Evolutionary conservation across 2,888 invertebrate genomes (phyloP).

Genomic region (Drosophila melanosoma): DNA sequence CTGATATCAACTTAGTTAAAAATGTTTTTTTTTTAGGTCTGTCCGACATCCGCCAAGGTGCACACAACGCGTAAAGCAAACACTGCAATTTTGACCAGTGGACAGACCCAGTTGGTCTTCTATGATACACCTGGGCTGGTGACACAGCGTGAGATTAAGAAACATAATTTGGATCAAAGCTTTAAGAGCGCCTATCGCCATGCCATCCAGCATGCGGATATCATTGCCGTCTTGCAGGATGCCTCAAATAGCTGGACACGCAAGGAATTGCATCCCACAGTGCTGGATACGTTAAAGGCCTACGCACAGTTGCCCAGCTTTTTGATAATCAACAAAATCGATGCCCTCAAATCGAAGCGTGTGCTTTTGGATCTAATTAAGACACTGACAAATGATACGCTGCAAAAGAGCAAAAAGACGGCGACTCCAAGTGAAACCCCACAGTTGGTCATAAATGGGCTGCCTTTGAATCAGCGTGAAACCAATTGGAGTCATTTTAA

Average conservation of each 20-base stretch:
- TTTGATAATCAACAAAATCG: slow-evolving; percentile 96
- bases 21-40: slow-evolving; percentile 87
- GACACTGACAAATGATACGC: slow-evolving; percentile 88
- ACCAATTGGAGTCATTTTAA: slow-evolving; percentile 91
- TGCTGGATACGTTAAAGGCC: slow-evolving; percentile 89
- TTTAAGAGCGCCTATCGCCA: slow-evolving; percentile 87
- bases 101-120: slow-evolving; percentile 94
- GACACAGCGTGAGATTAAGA: slow-evolving; percentile 87
- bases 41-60: slow-evolving; percentile 95
- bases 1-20: not conserved
- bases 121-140: slow-evolving; percentile 97
- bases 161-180: slow-evolving; percentile 86
- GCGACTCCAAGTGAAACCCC: not conserved
- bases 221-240: slow-evolving; percentile 95
- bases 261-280: slow-evolving; percentile 88
- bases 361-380: slow-evolving; percentile 90
- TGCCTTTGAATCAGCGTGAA: slow-evolving; percentile 54
- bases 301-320: slow-evolving; percentile 88
- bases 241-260: slow-evolving; percentile 90
- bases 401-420: slow-evolving; percentile 69
- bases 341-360: slow-evolving; percentile 89
- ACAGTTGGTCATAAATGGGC: slow-evolving; percentile 16
- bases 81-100: slow-evolving; percentile 90
- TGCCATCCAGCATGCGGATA: slow-evolving; percentile 89
- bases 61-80: slow-evolving; percentile 93